phyloP scores from a whole-genome alignment of 2,888 invertebrate genomes.

The Drosophila pegasa region DNA sequence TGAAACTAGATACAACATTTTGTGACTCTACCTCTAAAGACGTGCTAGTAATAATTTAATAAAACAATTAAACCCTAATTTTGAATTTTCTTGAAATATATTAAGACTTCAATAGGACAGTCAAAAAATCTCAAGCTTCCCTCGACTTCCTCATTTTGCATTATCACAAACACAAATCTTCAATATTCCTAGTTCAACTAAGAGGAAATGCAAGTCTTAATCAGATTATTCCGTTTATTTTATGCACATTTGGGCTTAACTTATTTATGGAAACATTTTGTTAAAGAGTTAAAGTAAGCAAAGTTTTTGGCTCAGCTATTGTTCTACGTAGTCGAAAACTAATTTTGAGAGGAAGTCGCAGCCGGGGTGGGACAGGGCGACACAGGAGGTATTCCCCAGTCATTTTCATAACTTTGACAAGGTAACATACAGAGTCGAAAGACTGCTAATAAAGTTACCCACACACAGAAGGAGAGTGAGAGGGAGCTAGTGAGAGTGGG shows the following conservation, averaged over 20 bases:
- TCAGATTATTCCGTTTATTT: not conserved
- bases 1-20: too few relatives aligned
- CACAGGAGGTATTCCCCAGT: constrained; percentile 52
- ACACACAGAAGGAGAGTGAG: constrained; percentile 8
- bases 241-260: not conserved
- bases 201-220: not conserved
- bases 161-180: not conserved
- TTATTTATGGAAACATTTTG: not conserved
- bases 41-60: too few relatives aligned
- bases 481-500: not conserved
- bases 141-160: too few relatives aligned
- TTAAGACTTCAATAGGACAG: not conserved
- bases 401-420: constrained; percentile 78
- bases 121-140: not conserved
- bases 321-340: constrained; percentile 48
- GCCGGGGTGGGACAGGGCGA: not conserved
- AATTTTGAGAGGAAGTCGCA: constrained; percentile 54
- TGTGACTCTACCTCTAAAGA: too few relatives aligned
- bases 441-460: constrained; percentile 71
- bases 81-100: too few relatives aligned
- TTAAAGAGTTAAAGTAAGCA: constrained; percentile 32
- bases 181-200: not conserved
- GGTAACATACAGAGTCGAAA: constrained; percentile 61
- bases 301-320: constrained; percentile 8
- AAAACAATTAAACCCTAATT: too few relatives aligned